Evolutionary conservation across 2,113 vertebrate genomes (phyloP), one percentile per base, ranked within the genome.

Genomic region (Electrona antarctica): DNA sequence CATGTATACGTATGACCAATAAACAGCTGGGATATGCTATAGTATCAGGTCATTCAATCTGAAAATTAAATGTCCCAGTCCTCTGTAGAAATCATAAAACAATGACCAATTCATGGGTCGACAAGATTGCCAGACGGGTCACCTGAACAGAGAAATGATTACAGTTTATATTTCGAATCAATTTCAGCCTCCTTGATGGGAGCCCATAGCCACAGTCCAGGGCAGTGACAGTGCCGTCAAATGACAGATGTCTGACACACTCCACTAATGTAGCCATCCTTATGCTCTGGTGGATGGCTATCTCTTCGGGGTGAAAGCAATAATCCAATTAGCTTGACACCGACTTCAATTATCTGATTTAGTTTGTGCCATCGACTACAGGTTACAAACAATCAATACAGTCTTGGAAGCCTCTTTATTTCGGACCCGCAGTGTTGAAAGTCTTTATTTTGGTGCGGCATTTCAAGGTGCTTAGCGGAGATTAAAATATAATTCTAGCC

Each of bases 261-360:
- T 63, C 64, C 78, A 59, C 87, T 85, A 86, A 89, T 88, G 85
- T 82, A 83, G 86, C 84, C 41, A 73, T 84, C 80, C 72, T 69
- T 14, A 81, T 54, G 80, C 82, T 45, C 66, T 61, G n/a, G 86
- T 12, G 57, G 82, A 82, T 76, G 76, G 54, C 54, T 68, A 77
- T 68, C 65, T 87, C 93, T 91, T 88, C 77, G 28, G 91, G 92
- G 87, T 71, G 79, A 93, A 92, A 92, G 91, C 91, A 77, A 93
- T 93, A 94, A 93, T 94, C 90, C 91, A 94, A 94, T 94, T 93
- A 93, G 90, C 85, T 89, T 76, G 59, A 93, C 92, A 92, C 81
- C 77, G 59, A 91, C 91, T 93, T 93, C 91, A 93, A 94, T 93
- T 93, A 94, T 90, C 91, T 90, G 92, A 94, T 93, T 94, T 88